A percentile compares a stretch with the other conserved stretches of the same genome.
These are phyloP conservation scores for Itoplectis maculator DNA, from an alignment of 2,888 invertebrate species.

Conservation along the genomic window DNA sequence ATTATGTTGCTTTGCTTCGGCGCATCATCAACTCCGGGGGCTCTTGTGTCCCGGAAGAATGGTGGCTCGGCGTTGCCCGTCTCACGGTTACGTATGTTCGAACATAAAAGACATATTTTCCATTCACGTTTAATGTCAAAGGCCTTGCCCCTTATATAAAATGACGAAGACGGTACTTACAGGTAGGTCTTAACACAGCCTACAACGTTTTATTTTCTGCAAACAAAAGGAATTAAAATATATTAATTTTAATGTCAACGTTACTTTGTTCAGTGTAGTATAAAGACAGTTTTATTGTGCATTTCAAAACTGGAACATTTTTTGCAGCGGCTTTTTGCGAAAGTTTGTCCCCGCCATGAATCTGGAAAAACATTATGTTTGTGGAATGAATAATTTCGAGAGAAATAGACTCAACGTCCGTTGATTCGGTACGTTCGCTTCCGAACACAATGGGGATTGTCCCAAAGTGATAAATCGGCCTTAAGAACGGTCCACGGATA, in stretches of 20 bases:
- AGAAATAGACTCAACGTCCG: not conserved
- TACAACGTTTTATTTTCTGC: not conserved
- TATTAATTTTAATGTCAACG: not conserved
- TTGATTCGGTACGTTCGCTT: not conserved
- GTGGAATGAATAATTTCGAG: not conserved
- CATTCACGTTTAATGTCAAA: slow-evolving; percentile 13
- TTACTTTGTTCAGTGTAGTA: too few species aligned
- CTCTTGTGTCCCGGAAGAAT: slow-evolving; percentile 16
- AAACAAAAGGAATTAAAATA: not conserved
- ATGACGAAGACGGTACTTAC: not conserved
- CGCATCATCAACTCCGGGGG: slow-evolving; percentile 2
- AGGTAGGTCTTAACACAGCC: not conserved
- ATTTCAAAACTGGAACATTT: too few species aligned
- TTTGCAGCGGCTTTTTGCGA: too few species aligned
- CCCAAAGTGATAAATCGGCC: not conserved
- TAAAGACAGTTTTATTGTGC: too few species aligned
- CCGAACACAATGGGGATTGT: not conserved
- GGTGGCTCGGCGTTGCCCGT: not conserved
- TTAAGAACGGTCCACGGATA: not conserved
- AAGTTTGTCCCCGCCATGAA: not conserved
- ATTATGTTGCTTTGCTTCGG: slow-evolving; percentile 32
- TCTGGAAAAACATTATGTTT: not conserved
- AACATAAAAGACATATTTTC: not conserved
- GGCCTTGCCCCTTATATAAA: not conserved
- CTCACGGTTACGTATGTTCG: not conserved